Base-by-base conservation (phyloP, 2,888 invertebrate species). In the Cotesia congregata region DNA sequence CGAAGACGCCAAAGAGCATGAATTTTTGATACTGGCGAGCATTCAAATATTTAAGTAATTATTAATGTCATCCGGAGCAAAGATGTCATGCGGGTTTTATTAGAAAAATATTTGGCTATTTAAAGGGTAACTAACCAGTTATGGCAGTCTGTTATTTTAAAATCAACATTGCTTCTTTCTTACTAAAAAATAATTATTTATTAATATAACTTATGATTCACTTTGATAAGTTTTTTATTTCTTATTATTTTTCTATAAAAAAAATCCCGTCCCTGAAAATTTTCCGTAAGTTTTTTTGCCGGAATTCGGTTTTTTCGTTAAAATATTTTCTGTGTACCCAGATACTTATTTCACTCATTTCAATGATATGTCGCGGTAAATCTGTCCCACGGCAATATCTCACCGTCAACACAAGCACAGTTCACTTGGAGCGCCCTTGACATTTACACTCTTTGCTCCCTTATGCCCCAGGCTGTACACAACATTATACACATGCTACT, bases 31-130 rank as follows among this genome's bases (percentile, higher is more conserved):
- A 78, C 80, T 82, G 82, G 82, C 82, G 61, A 30, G 30, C 72
- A 77, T 79, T 82, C 82, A 82, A 82, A 80, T 80, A 78, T 81
- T 72, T 12, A 76, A 77, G 69, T 80, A 79, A 80, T 81, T 80
- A 82, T 81, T 81, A 82, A 81, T 82, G 77, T 61, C 61, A 38
- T 62, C 61, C 60, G 40, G 30, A 59, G 30, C 20, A n/a, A 38
- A 70, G 20, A 69, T 41, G 9, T 38, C 15, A 50, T 6, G 15
- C 40, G 38, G 40, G 12, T 67, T 40, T 69, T 69, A 40, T 41
- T 6, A 17, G 60, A 61, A 38, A 71, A 59, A 20, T 71, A 59
- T 60, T 71, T 71, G 9, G 59, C 59, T 30, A 59, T 30, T 71
- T 59, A 60, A 41, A 69, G 15, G 50, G 50, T 50, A 50, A 30